phyloP scores from a whole-genome alignment of 2,797 vertebrate species.

The Okamejei kenojei region DNA sequence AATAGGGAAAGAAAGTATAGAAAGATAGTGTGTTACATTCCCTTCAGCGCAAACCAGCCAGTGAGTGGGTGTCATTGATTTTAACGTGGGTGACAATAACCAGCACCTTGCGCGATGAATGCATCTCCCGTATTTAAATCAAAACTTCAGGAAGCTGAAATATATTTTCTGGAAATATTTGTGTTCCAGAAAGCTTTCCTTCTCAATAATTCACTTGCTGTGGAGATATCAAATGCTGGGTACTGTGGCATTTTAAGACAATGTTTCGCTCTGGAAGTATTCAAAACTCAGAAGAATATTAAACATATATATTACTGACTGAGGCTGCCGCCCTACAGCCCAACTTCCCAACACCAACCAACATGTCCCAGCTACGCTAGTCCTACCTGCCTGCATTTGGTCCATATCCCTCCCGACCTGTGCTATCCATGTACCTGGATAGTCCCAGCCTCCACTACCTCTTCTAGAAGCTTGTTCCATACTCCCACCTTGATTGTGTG shows the following conservation, averaged over 20 bases:
- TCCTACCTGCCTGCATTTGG: too few species aligned
- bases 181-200: not conserved
- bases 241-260: not conserved
- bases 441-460: too few species aligned
- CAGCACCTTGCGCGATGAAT: not conserved
- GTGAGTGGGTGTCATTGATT: slow-evolving; percentile 31
- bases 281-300: not conserved
- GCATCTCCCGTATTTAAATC: not conserved
- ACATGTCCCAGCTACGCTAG: too few species aligned
- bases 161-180: not conserved
- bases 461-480: too few species aligned
- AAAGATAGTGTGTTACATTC: not conserved
- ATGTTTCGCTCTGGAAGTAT: not conserved
- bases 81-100: slow-evolving; percentile 1
- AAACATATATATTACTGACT: not conserved
- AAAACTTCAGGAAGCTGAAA: not conserved
- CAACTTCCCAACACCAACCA: too few species aligned
- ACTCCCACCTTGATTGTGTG: too few species aligned
- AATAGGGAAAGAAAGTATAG: not conserved
- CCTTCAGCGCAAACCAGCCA: not conserved
- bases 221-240: not conserved
- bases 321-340: too few species aligned
- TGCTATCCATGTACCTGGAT: too few species aligned
- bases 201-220: not conserved
- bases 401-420: too few species aligned